phyloP scores from a whole-genome alignment of 2,113 vertebrate species.

The Gallinago media region DNA sequence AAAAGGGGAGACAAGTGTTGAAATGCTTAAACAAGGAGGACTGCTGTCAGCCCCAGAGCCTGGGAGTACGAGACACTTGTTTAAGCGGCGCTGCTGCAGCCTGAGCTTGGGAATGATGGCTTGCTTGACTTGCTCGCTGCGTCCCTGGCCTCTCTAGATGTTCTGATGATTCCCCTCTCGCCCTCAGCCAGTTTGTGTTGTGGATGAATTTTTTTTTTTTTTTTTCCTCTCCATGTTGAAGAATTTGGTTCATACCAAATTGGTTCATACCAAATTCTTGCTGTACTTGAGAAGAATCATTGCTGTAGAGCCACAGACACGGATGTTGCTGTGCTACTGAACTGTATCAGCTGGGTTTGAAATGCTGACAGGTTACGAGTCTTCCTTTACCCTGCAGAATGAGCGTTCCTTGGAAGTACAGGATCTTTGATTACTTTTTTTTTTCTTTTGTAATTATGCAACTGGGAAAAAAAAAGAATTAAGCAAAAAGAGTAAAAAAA shows the following conservation, averaged over 20 bases:
- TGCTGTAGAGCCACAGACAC: background rate
- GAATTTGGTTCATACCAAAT: conserved; percentile 13
- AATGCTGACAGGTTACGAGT: background rate
- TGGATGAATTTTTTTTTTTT: background rate
- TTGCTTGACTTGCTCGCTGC: background rate
- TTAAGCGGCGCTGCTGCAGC: background rate
- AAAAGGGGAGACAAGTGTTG: conserved; percentile 17
- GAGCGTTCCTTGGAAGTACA: background rate
- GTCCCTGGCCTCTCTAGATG: background rate
- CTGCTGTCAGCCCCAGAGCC: conserved; percentile 15
- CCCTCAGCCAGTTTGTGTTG: background rate
- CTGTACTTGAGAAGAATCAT: conserved; percentile 11
- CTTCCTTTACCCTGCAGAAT: conserved; percentile 10
- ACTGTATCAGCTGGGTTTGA: background rate
- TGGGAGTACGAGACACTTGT: background rate
- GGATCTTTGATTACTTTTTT: background rate
- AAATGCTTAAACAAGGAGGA: conserved; percentile 40
- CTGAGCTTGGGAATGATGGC: background rate
- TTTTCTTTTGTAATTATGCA: background rate
- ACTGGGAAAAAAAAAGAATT: background rate
- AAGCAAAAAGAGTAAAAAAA: background rate
- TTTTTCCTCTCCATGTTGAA: background rate
- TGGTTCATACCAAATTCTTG: conserved; percentile 18
- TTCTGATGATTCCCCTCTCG: background rate
- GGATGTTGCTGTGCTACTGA: background rate